Evolutionary conservation across 1,140 invertebrate genomes (phyloP), one percentile per base, ranked within the genome.

Genomic region (Drosophila nasuta): DNA sequence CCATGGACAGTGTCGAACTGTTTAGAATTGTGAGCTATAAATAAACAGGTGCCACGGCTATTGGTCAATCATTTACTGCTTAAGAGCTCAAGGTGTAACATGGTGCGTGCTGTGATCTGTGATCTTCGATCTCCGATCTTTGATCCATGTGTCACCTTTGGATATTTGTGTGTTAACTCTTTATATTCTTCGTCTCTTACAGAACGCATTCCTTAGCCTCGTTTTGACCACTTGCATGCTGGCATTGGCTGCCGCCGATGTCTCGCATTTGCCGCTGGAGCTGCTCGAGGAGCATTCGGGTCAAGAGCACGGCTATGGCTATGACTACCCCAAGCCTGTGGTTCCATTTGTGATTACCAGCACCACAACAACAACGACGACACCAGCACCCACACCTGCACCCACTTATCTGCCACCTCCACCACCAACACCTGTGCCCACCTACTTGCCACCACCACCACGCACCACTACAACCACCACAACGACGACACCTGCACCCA

Each of bases 11-110:
- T 62, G 30, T 51, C 71, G 75, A 76, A 66, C 68, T 80, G 77
- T 83, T 78, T 79, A 88, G 86, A 90, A 90, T 89, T 89, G 77
- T 89, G 85, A 30, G 66, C 78, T 89, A 89, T 89, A 89, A 89
- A 89, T 88, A 89, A 74, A 81, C 85, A 75, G 81, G 58, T 64
- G 66, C 58, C 33, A 43, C 33, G 71, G 46, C 52, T 25, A 57
- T 81, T 72, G 68, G 71, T 78, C 81, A 81, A 89, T 79, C 85
- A 89, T 85, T 89, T 75, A 69, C 60, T 65, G 65, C 81, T 83
- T 74, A 76, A 78, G 78, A 89, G 75, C 78, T 81, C 78, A 89
- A 89, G 81, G 81, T 89, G 75, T 81, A 80, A 89, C 77, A 89
- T 88, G 85, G 85, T 85, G 51, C 72, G 85, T 89, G 28, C 25